A percentile compares a stretch with the other conserved stretches of the same genome.
These are phyloP conservation scores for Drosophila acutilabella DNA, from an alignment of 2,888 invertebrate genomes.

Conservation along the genomic window DNA sequence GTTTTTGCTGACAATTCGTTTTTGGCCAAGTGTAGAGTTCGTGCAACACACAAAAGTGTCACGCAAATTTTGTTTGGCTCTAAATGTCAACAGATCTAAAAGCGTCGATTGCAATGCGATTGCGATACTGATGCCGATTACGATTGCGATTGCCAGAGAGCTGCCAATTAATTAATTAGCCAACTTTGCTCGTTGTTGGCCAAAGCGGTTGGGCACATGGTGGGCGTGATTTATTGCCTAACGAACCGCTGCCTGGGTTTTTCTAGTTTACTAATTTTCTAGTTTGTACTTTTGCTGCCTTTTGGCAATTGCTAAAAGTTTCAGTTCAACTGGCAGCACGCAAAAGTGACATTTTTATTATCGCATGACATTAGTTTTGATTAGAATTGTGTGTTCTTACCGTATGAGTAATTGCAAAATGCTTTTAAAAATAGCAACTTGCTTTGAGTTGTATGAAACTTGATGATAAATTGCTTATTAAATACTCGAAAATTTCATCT, in stretches of 20 bases:
- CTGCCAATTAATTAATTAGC: constrained; percentile 73
- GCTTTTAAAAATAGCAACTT: no score
- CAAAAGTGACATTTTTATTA: constrained; percentile 68
- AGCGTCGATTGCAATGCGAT: constrained; percentile 26
- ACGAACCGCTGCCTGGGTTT: constrained; percentile 8
- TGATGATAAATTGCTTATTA: no score
- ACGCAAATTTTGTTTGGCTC: constrained; percentile 50
- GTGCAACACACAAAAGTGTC: constrained; percentile 51
- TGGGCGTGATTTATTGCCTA: constrained; percentile 62
- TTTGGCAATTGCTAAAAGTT: constrained; percentile 12
- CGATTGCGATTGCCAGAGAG: constrained; percentile 28
- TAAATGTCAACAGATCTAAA: constrained; percentile 34
- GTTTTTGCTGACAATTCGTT: constrained; percentile 70
- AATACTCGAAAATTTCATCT: no score
- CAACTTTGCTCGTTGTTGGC: constrained; percentile 4
- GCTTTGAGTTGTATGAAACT: no score
- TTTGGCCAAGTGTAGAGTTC: constrained; percentile 36
- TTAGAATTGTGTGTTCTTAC: not conserved
- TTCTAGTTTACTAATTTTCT: constrained; percentile 1
- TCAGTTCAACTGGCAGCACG: constrained; percentile 41
- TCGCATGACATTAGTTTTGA: constrained; percentile 35
- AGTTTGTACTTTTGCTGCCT: not conserved
- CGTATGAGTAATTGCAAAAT: no score
- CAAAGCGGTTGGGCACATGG: not conserved
- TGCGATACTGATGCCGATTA: constrained; percentile 15